These are phyloP conservation scores for Coenonympha glycerion DNA, from an alignment of 2,888 invertebrate species.

Conservation along the genomic window DNA sequence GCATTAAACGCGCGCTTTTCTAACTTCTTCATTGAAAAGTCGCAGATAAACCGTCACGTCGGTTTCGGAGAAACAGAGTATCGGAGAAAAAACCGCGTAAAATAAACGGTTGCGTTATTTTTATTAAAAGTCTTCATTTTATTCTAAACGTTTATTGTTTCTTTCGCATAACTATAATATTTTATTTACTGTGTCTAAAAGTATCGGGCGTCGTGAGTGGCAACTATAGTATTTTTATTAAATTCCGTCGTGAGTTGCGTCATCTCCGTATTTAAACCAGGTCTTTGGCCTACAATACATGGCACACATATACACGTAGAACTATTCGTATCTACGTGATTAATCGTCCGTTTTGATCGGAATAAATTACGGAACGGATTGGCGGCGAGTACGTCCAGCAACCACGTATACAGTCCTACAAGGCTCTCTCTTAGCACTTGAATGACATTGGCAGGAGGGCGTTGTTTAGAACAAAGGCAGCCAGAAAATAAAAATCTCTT, in stretches of 20 bases:
- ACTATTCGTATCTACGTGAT: neutral
- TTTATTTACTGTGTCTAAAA: neutral
- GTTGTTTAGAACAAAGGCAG: too few species aligned
- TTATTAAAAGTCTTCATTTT: neutral
- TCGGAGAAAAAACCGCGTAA: neutral
- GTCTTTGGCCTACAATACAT: constrained; percentile 16
- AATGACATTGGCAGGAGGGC: too few species aligned
- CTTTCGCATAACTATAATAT: neutral
- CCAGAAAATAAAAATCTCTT: too few species aligned
- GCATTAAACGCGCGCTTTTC: neutral
- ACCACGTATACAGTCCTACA: too few species aligned
- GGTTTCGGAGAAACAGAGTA: neutral
- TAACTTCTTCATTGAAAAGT: neutral
- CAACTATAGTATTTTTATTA: constrained; percentile 17
- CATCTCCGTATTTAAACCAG: constrained; percentile 16
- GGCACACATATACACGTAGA: neutral
- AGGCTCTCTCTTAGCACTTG: too few species aligned
- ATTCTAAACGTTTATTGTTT: neutral
- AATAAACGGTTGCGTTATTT: neutral
- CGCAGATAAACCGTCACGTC: neutral
- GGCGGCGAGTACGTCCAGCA: neutral
- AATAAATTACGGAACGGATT: neutral
- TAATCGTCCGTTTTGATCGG: constrained; percentile 9
- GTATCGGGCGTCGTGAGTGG: constrained; percentile 2
- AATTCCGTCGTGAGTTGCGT: constrained; percentile 20